Base-by-base conservation (phyloP, 53 echinoderm and acorn worm genomes). In the Holothuria scabra region DNA sequence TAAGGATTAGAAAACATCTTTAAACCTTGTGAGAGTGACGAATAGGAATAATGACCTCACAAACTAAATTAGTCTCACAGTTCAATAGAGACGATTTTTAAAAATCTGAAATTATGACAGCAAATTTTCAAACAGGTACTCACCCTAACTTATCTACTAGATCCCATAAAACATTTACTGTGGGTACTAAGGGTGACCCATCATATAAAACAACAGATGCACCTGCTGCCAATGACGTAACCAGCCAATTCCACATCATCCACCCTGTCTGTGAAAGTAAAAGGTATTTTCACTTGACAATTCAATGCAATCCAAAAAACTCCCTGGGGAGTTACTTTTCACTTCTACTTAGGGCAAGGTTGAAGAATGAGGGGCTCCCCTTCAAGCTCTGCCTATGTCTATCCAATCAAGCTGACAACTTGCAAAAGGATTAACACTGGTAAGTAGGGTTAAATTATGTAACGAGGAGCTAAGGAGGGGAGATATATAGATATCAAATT, bases 231-330 rank as follows among this genome's bases (percentile, higher is more conserved):
- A 97, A 62, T 14, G 91, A 86, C 37, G 94, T 88, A 12, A 94
- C 93, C 60, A 97, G 67, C 97, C 97, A 97, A 61, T 97, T 97
- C 97, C 97, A 97, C 97, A 97, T 97, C 97, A 97, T 97, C 97
- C 97, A 97, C 22, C 97, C 97, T 8, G 97, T 94, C 97, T 97
- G 74, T 58, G 10, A 64, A 30, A 41, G 48, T 24, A 72, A 14
- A 8, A 72, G 1, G 18, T 18, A 52, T 52, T 52, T 52, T 3
- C 3, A 16, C 18, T 18, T 41, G 2, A 3, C n/a, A n/a, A n/a
- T n/a, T 10, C 44, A 5, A 44, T 44, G 52, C 14, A 52, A 52
- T 52, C 52, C 18, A 52, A 52, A 16, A 44, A 44, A n/a, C n/a
- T n/a, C n/a, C n/a, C n/a, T n/a, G n/a, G n/a, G n/a, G n/a, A n/a